Percentiles rank a stretch among this genome's conserved stretches.
phyloP scores from a whole-genome alignment of 1,140 invertebrate species.

The Listronotus oregonensis region DNA sequence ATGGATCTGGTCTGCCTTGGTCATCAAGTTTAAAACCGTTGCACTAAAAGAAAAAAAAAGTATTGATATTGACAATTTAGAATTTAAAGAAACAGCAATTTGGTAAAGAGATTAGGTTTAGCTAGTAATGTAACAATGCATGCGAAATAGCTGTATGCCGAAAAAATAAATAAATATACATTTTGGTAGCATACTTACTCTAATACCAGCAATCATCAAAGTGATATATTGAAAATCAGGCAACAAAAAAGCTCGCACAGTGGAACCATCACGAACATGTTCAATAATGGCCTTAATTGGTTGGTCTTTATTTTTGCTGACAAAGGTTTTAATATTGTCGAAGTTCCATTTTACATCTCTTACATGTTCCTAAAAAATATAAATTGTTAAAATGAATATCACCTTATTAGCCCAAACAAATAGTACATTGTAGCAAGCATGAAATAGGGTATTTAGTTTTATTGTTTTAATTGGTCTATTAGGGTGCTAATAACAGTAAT shows the following conservation, averaged over 20 bases:
- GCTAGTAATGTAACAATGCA: too few relatives aligned
- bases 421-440: too few relatives aligned
- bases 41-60: slow-evolving; percentile 64
- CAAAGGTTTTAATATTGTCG: slow-evolving; percentile 81
- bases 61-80: slow-evolving; percentile 90
- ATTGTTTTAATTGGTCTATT: too few relatives aligned
- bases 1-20: slow-evolving; percentile 69
- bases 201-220: slow-evolving; percentile 92
- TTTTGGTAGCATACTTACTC: slow-evolving; percentile 64
- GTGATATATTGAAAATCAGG: slow-evolving; percentile 90
- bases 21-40: slow-evolving; percentile 72
- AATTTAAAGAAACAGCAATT: slow-evolving; percentile 88
- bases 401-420: too few relatives aligned
- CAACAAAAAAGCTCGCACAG: slow-evolving; percentile 85
- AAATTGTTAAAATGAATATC: too few relatives aligned
- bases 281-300: slow-evolving; percentile 85
- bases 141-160: too few relatives aligned
- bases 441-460: too few relatives aligned
- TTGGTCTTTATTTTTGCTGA: slow-evolving; percentile 79
- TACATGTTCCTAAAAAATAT: slow-evolving; percentile 67
- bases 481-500: too few relatives aligned
- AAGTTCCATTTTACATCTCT: slow-evolving; percentile 86
- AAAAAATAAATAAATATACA: too few relatives aligned
- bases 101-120: too few relatives aligned
- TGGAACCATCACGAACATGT: slow-evolving; percentile 95